phyloP scores from a whole-genome alignment of 2,888 invertebrate species.

The Rutpela maculata region DNA sequence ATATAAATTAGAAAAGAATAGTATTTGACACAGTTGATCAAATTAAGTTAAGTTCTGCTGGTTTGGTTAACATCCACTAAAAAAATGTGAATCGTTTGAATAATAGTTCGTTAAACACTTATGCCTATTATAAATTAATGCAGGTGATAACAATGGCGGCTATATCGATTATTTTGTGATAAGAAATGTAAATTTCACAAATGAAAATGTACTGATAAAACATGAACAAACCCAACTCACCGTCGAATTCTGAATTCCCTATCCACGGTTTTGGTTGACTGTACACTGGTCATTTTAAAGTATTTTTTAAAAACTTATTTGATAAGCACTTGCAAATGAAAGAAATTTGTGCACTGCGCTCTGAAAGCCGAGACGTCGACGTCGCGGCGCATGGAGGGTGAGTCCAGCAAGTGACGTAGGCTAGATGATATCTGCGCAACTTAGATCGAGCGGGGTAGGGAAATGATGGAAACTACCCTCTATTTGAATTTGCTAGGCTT shows the following conservation, averaged over 20 bases:
- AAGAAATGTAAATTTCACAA: conserved; percentile 25
- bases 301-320: conserved; percentile 26
- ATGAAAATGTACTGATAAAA: background rate
- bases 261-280: conserved; percentile 59
- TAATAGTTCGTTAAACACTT: background rate
- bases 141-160: conserved; percentile 50
- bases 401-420: conserved; percentile 29
- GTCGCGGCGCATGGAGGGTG: conserved; percentile 50
- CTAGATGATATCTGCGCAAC: conserved; percentile 38
- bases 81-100: background rate
- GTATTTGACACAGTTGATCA: background rate
- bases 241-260: conserved; percentile 62
- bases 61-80: background rate
- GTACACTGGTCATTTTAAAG: conserved; percentile 62
- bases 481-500: conserved; percentile 2
- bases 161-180: conserved; percentile 47
- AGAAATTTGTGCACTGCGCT: conserved; percentile 26
- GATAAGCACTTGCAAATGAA: conserved; percentile 17
- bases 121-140: conserved; percentile 15
- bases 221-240: conserved; percentile 38
- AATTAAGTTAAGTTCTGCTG: background rate
- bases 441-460: conserved; percentile 17
- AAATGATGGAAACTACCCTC: conserved; percentile 24
- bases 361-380: conserved; percentile 39
- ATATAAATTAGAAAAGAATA: background rate